Conservation (phyloP, 1,140 invertebrate species). For the Megalonaias nervosa region DNA sequence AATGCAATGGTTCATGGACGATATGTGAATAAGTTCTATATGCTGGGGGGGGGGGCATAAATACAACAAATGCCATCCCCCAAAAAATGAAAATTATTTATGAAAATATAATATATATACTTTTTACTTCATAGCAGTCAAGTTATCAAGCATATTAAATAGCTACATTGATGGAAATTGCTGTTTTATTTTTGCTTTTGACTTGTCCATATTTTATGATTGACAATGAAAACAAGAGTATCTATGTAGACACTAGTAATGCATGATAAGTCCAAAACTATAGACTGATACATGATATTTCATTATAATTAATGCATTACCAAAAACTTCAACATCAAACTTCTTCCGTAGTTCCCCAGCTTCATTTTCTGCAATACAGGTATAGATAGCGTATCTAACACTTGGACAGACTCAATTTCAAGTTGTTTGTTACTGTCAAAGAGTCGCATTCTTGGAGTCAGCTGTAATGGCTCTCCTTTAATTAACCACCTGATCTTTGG, state of each 20-base stretch:
- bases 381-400: slow-evolving; percentile 68
- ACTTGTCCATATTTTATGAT: neutral
- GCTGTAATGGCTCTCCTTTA: slow-evolving; percentile 48
- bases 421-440: slow-evolving; percentile 51
- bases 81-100: too few relatives aligned
- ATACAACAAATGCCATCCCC: too few relatives aligned
- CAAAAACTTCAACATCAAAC: slow-evolving; percentile 73
- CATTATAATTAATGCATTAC: slow-evolving; percentile 58
- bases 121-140: too few relatives aligned
- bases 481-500: slow-evolving; percentile 70
- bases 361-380: slow-evolving; percentile 74
- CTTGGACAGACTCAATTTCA: slow-evolving; percentile 54
- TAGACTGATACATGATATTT: neutral
- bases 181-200: too few relatives aligned
- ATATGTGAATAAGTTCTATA: too few relatives aligned
- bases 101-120: too few relatives aligned
- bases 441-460: slow-evolving; percentile 34
- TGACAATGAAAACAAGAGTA: neutral
- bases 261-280: neutral
- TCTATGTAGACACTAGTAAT: too few relatives aligned
- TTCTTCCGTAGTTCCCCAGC: slow-evolving; percentile 72
- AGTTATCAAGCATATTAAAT: too few relatives aligned
- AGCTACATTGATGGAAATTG: too few relatives aligned
- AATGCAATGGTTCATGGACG: too few relatives aligned
- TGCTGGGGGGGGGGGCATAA: too few relatives aligned